Evolutionary conservation across 1,140 invertebrate genomes (phyloP), one percentile per base, ranked within the genome.

Genomic region (Conus betulinus): DNA sequence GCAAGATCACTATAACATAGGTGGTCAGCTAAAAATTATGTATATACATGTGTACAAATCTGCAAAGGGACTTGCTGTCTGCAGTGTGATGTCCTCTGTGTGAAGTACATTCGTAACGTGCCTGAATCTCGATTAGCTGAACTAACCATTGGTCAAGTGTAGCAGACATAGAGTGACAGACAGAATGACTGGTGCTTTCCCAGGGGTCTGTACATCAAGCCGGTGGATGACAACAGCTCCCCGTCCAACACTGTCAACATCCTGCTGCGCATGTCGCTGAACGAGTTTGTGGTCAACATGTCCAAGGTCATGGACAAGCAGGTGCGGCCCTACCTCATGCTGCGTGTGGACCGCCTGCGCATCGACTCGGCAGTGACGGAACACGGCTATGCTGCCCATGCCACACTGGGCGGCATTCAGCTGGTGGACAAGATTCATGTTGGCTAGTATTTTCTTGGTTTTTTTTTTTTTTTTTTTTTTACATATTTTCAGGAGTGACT

Each of bases 211-310:
- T 97, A 97, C 93, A 96, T 98, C 53, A 97, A 97, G 25, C 97
- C 97, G 13, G 97, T 98, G 90, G 97, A 98, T 93, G 98, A 98
- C 92, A 98, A 97, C 92, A 96, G 97, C 5, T 98, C 97, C 0
- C 97, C 97, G 0, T 97, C 96, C 90, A 98, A 98, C 94, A 96
- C 96, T 87, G 97, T 98, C 81, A 96, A 96, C 88, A 96, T 97
- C 27, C 95, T 98, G 78, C 95, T 97, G 85, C 95, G 97, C 90
- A 96, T 98, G 91, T 96, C 97, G 25, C 96, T 98, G 78, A 97
- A 97, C 95, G 96, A 97, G 96, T 93, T 96, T 51, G 95, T 96
- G 0, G 89, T 96, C 17, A 95, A 96, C 87, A 89, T 97, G 17
- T 97, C 97, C 1, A 96, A 92, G 90, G 91, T 91, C 13, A 85